Percentiles rank a stretch among this genome's conserved stretches.
Conservation (phyloP, 2,797 vertebrate species). For the Podargus strigoides region DNA sequence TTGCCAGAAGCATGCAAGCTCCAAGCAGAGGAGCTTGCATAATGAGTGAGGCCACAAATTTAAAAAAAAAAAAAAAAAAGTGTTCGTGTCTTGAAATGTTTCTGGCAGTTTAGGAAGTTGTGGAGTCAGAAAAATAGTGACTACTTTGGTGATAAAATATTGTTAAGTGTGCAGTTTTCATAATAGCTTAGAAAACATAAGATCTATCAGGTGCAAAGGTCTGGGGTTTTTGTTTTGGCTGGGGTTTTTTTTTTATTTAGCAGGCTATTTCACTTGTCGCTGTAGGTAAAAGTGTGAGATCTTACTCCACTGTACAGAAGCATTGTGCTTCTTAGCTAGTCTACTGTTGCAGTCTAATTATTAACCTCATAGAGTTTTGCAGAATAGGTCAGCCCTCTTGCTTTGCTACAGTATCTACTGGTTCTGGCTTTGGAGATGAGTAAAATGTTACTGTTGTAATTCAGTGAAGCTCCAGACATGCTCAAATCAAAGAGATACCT, state of each 20-base stretch:
- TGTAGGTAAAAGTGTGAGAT: background rate
- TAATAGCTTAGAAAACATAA: background rate
- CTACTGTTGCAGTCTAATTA: background rate
- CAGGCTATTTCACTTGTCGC: background rate
- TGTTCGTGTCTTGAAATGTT: background rate
- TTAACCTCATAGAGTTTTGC: background rate
- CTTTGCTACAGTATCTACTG: background rate
- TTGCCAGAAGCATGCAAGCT: background rate
- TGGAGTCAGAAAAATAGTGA: background rate
- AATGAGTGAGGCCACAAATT: background rate
- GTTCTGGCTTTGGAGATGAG: background rate
- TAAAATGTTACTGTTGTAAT: background rate
- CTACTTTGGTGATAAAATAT: background rate
- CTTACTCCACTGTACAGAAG: background rate
- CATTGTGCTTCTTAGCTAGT: background rate
- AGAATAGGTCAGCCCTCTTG: background rate
- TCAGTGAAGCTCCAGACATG: background rate
- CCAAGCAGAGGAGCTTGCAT: background rate
- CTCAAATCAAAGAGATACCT: too few species aligned
- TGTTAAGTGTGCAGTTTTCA: background rate
- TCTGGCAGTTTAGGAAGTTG: background rate
- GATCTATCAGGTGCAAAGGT: background rate
- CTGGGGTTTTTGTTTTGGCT: background rate
- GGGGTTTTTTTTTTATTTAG: background rate
- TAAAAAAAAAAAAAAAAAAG: background rate